These are phyloP conservation scores for Vanessa cardui DNA, from an alignment of 2,888 invertebrate species.

Conservation along the genomic window DNA sequence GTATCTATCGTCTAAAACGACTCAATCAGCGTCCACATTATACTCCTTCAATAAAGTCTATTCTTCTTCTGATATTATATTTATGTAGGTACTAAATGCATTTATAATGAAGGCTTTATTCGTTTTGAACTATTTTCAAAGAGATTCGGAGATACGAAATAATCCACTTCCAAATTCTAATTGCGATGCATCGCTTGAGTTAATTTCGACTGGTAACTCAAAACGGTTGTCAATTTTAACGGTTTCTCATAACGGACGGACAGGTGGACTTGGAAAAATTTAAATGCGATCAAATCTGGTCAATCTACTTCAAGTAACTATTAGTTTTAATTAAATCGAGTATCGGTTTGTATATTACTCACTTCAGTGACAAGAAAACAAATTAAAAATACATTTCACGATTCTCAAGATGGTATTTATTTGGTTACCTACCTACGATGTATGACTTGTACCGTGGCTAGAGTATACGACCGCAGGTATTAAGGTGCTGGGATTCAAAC, in stretches of 20 bases:
- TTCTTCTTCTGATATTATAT: too few relatives aligned
- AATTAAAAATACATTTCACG: conserved; percentile 1
- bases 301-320: conserved; percentile 40
- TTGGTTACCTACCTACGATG: not conserved
- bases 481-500: too few relatives aligned
- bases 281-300: conserved; percentile 44
- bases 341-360: conserved; percentile 28
- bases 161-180: conserved; percentile 22
- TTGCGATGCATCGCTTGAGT: conserved; percentile 34
- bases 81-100: too few relatives aligned
- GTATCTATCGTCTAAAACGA: conserved; percentile 11
- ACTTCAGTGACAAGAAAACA: conserved; percentile 11
- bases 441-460: too few relatives aligned
- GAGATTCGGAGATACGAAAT: not conserved
- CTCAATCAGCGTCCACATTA: conserved; percentile 21
- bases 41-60: not conserved
- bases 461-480: too few relatives aligned
- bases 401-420: not conserved
- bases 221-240: conserved; percentile 53
- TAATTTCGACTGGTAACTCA: conserved; percentile 48
- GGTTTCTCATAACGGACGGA: conserved; percentile 43
- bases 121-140: too few relatives aligned
- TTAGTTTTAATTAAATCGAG: conserved; percentile 41
- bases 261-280: conserved; percentile 44
- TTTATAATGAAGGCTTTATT: too few relatives aligned